Evolutionary conservation across 1,140 invertebrate species (phyloP), one percentile per base, ranked within the genome.

Genomic region (Brachionus calyciflorus): DNA sequence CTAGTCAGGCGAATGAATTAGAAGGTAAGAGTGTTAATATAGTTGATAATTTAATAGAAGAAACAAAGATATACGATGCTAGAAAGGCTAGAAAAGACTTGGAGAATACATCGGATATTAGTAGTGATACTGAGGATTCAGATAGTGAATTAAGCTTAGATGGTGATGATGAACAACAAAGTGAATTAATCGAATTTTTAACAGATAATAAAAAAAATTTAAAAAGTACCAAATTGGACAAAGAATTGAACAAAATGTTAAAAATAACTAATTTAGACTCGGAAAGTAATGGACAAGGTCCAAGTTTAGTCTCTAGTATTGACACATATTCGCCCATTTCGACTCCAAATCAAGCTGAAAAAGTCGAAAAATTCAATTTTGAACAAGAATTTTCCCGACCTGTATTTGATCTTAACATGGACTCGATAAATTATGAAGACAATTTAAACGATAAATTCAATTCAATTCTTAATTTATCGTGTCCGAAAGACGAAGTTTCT

Each of bases 381-480:
- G 60, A 65, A 65, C 17, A 65, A 21, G 33, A 9, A 37, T 37
- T 3, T 5, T 37, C 33, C 4, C 9, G 9, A 37, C 33, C 33
- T 37, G 9, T 5, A 37, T 37, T 37, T 37, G 33, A 37, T 9
- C 33, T 37, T 5, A 9, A 37, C 33, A 37, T 37, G 33, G 28
- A 37, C 9, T 19, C 19, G 6, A 0, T 60, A 3, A 33, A 60
- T 14, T 37, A 37, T 37, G 28, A 60, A 9, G 28, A 40, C 33
- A 60, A 60, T 60, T 60, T 60, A 17, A 60, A 60, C 37, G 55
- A 60, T 3, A 60, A 60, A 40, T 60, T 60, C 37, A 60, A 17
- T 12, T 60, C 55, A 0, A 33, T 60, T 9, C 12, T 14, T 6
- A 40, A 37, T 7, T 33, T 37, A 5, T 37, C 44, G n/a, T 7